These are phyloP conservation scores for Nomada goodeniana DNA, from an alignment of 2,888 invertebrate species.

Conservation along the genomic window DNA sequence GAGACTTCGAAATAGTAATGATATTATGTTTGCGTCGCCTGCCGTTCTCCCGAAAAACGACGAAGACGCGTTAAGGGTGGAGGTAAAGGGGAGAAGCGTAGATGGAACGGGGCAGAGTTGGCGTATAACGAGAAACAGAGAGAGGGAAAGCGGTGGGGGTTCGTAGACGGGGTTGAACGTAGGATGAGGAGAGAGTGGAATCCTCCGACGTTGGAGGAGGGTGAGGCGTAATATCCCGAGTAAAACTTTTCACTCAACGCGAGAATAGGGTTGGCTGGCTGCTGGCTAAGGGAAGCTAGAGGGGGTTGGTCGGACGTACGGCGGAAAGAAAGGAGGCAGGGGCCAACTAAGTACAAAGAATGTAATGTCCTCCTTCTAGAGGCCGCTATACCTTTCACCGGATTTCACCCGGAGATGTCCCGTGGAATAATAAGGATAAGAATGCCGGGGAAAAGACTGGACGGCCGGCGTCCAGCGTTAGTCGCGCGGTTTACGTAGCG, in stretches of 20 bases:
- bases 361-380: conserved; percentile 78
- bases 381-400: conserved; percentile 76
- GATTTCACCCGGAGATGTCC: conserved; percentile 79
- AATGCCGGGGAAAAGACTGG: conserved; percentile 69
- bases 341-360: conserved; percentile 80
- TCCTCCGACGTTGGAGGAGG: conserved; percentile 69
- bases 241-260: conserved; percentile 83
- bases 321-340: conserved; percentile 55
- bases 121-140: conserved; percentile 30
- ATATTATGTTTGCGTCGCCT: conserved; percentile 79
- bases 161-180: conserved; percentile 36
- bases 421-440: conserved; percentile 81
- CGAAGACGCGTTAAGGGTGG: conserved; percentile 31
- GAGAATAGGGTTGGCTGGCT: conserved; percentile 73
- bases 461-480: conserved; percentile 24
- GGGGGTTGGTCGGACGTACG: conserved; percentile 57
- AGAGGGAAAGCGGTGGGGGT: conserved; percentile 40
- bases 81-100: neutral
- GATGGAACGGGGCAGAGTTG: conserved; percentile 7
- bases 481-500: conserved; percentile 45
- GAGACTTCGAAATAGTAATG: conserved; percentile 81
- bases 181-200: conserved; percentile 60
- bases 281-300: conserved; percentile 23
- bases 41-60: conserved; percentile 14
- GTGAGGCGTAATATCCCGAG: conserved; percentile 82